Evolutionary conservation across 2,888 invertebrate species (phyloP), one percentile per base, ranked within the genome.

Genomic region (Sesamia inferens): DNA sequence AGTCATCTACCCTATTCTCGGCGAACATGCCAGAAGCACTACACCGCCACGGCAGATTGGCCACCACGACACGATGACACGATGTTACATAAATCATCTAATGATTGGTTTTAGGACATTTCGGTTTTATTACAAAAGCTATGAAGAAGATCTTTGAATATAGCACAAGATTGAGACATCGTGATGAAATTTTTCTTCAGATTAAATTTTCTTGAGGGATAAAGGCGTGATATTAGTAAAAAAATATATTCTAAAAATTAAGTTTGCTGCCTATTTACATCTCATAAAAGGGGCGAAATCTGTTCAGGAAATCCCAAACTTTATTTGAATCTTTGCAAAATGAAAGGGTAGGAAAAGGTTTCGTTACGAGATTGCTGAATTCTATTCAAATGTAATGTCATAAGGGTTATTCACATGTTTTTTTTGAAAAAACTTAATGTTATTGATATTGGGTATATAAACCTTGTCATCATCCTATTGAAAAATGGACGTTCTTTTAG

Each of bases 261-360:
- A 66, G 68, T 71, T 71, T 65, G 8, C 10, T 22, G 31, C n/a
- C 47, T 75, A 61, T 70, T 68, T 51, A 64, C 57, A 57, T 76
- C 47, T 61, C 24, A 57, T 58, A 57, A 59, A 77, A 73, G 59
- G 54, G 39, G 39, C 61, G 58, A 31, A 71, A 67, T 68, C n/a
- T 61, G 47, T 62, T 62, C 39, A 11, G 54, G 48, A 76, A 63
- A 67, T 76, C 65, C 65, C 61, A 39, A 63, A 68, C 74, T 70
- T 69, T 55, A 67, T 72, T 69, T 19, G 39, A 71, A 76, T 65
- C 59, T 65, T 62, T 61, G 57, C 42, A 54, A 54, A 68, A 65
- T 47, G 16, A 24, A 77, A 78, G 54, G 31, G 71, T 71, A 59
- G 6, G 13, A 59, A 72, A 80, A 69, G 68, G 68, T 63, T 51